These are phyloP conservation scores for Glyphotaelius pellucidus DNA, from an alignment of 2,888 invertebrate species.

Conservation along the genomic window DNA sequence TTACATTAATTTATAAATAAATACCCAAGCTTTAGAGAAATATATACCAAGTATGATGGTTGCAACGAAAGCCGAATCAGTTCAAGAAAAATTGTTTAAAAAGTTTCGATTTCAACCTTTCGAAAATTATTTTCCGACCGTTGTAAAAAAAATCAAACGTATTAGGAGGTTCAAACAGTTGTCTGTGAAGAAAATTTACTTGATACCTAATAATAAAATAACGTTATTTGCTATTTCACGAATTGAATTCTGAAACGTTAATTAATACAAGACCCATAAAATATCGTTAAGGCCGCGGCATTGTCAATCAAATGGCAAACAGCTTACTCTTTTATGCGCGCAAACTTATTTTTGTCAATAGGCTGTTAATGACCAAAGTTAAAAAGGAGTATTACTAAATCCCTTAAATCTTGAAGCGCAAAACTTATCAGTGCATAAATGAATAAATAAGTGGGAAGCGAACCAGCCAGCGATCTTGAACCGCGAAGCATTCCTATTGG, in stretches of 20 bases:
- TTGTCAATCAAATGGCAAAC: background rate
- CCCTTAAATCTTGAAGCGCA: background rate
- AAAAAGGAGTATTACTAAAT: background rate
- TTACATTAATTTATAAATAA: no score
- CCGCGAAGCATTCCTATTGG: no score
- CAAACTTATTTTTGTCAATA: background rate
- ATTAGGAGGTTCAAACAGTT: background rate
- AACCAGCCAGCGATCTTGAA: no score
- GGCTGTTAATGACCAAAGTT: background rate
- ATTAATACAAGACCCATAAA: background rate
- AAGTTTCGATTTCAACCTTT: background rate
- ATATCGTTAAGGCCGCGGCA: background rate
- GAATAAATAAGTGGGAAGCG: no score
- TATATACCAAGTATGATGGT: no score
- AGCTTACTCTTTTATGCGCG: background rate
- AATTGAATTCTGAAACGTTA: background rate
- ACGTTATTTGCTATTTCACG: background rate
- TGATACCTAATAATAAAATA: background rate
- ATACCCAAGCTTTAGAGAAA: no score
- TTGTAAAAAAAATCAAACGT: no score
- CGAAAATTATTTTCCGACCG: background rate
- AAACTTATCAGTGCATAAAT: background rate
- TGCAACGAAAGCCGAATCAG: no score
- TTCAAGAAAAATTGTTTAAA: background rate
- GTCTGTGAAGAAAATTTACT: background rate